Evolutionary conservation across 2,797 vertebrate genomes (phyloP).

Genomic region (Heliangelus exortis): DNA sequence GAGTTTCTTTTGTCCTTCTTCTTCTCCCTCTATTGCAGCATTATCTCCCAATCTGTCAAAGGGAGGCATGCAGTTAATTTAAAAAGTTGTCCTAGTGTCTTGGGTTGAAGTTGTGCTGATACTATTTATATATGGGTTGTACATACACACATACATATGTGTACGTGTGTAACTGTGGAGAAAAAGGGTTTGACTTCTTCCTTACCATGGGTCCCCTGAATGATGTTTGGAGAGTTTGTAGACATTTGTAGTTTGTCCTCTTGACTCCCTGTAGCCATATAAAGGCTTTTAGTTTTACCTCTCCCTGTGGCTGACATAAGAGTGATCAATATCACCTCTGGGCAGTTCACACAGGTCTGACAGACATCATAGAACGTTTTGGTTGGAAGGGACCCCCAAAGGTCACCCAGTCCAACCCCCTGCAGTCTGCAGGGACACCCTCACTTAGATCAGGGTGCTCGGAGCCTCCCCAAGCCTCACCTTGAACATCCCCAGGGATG

Average conservation of each 20-base stretch:
- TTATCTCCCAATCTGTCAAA: not conserved
- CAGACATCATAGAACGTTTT: no score
- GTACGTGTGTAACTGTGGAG: not conserved
- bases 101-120: not conserved
- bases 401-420: no score
- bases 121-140: not conserved
- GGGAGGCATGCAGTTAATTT: not conserved
- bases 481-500: no score
- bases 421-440: no score
- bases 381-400: no score
- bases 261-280: not conserved
- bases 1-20: not conserved
- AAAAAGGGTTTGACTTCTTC: not conserved
- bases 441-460: no score
- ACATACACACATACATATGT: rapidly evolving
- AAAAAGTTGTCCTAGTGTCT: not conserved
- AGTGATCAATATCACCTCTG: not conserved
- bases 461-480: no score
- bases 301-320: not conserved
- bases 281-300: not conserved
- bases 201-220: not conserved
- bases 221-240: not conserved
- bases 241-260: not conserved
- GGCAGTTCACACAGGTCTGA: not conserved
- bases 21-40: not conserved